A percentile compares a stretch with the other conserved stretches of the same genome.
phyloP scores from a whole-genome alignment of 1,140 invertebrate genomes.

The Lasaia peninsularis region DNA sequence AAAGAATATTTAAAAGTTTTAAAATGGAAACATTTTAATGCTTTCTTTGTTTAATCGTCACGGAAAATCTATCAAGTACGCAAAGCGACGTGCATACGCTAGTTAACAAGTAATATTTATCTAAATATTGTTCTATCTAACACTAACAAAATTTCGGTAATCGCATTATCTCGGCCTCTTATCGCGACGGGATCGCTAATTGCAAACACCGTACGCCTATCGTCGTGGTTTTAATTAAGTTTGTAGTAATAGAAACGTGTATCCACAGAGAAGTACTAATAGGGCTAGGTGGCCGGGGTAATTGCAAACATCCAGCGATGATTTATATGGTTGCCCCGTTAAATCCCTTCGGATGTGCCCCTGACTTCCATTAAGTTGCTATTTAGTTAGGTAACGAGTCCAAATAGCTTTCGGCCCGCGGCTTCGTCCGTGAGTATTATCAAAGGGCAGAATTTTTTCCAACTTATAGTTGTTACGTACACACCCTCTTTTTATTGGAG shows the following conservation, averaged over 20 bases:
- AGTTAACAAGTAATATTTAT: too few relatives aligned
- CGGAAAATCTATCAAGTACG: too few relatives aligned
- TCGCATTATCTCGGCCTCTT: slow-evolving; percentile 15
- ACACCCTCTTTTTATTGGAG: too few relatives aligned
- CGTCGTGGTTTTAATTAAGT: slow-evolving; percentile 43
- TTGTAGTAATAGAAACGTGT: slow-evolving; percentile 32
- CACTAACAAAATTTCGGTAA: slow-evolving; percentile 8
- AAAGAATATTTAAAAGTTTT: too few relatives aligned
- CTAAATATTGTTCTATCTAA: too few relatives aligned
- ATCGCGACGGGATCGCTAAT: slow-evolving; percentile 21
- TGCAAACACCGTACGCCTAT: slow-evolving; percentile 26
- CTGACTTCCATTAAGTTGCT: neutral
- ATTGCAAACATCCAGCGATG: slow-evolving; percentile 17
- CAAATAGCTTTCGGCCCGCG: too few relatives aligned
- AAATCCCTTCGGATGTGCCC: slow-evolving; percentile 1
- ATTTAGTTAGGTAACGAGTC: neutral
- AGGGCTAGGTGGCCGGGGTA: slow-evolving; percentile 11
- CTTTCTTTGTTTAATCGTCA: too few relatives aligned
- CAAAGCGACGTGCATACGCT: too few relatives aligned
- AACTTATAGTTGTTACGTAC: too few relatives aligned
- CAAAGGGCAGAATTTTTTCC: too few relatives aligned
- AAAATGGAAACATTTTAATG: too few relatives aligned
- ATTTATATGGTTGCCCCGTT: slow-evolving; percentile 7
- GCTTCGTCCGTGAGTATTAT: too few relatives aligned
- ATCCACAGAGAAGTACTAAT: slow-evolving; percentile 14